Conservation (phyloP, 2,113 vertebrate species). For the Nesogale talazaci region DNA sequence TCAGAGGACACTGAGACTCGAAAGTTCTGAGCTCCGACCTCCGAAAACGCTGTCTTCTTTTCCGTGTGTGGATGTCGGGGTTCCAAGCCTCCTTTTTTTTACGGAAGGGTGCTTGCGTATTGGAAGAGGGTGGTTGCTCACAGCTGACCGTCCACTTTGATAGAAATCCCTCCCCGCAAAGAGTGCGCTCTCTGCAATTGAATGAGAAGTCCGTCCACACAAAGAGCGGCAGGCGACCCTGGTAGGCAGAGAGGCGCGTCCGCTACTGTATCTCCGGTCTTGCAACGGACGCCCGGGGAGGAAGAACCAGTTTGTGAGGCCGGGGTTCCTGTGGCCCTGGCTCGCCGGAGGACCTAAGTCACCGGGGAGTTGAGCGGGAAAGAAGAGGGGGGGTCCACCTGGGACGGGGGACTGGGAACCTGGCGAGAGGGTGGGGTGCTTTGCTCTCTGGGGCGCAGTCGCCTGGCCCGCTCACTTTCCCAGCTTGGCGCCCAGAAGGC, state of each 20-base stretch:
- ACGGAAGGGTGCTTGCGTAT: background rate
- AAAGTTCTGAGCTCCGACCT: background rate
- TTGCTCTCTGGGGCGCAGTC: background rate
- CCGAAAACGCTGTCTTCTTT: background rate
- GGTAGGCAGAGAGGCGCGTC: too few species aligned
- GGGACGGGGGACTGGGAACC: background rate
- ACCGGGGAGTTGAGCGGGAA: background rate
- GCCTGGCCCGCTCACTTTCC: background rate
- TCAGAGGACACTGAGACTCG: background rate
- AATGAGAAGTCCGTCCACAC: background rate
- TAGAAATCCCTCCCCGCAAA: background rate
- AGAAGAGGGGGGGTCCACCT: background rate
- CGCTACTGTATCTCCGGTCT: background rate
- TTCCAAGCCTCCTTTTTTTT: background rate
- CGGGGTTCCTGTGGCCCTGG: background rate
- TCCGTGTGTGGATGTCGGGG: background rate
- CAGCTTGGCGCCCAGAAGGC: background rate
- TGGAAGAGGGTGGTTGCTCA: background rate
- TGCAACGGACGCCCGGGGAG: background rate
- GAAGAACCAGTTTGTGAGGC: background rate
- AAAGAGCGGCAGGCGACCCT: background rate
- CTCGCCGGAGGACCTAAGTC: background rate
- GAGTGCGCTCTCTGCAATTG: too few species aligned
- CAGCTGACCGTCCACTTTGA: too few species aligned
- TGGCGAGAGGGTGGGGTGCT: background rate